phyloP scores from a whole-genome alignment of 2,797 vertebrate species.

The Sebastes itinus region DNA sequence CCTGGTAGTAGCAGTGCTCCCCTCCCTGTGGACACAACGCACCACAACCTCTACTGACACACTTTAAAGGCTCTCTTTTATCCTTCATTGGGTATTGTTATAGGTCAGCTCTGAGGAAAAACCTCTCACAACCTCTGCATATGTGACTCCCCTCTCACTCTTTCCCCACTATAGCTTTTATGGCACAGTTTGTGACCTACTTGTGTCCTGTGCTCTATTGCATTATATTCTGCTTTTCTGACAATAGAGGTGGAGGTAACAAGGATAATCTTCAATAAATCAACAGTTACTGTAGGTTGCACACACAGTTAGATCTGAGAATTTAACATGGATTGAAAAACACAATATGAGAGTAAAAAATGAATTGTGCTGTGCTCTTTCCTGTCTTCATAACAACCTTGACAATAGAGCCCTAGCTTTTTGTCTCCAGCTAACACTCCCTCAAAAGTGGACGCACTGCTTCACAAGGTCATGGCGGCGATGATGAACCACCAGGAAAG shows the following conservation, averaged over 20 bases:
- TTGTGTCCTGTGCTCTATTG: slow-evolving; percentile 38
- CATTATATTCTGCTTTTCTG: slow-evolving; percentile 32
- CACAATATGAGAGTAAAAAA: not conserved
- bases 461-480: not conserved
- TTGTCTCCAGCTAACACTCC: not conserved
- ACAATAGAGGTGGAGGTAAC: slow-evolving; percentile 46
- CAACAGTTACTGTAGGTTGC: slow-evolving; percentile 18
- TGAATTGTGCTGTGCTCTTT: not conserved
- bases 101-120: slow-evolving; percentile 2
- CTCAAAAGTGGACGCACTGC: not conserved
- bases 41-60: slow-evolving; percentile 20
- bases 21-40: slow-evolving; percentile 82
- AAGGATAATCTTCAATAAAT: slow-evolving; percentile 66
- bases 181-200: slow-evolving; percentile 67
- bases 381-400: slow-evolving; percentile 9
- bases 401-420: not conserved
- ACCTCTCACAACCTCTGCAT: not conserved
- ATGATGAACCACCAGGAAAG: slow-evolving; percentile 8
- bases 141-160: not conserved
- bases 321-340: slow-evolving; percentile 3
- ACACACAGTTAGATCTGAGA: slow-evolving; percentile 19
- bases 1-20: slow-evolving; percentile 99
- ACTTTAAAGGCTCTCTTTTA: slow-evolving; percentile 5
- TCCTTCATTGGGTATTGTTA: not conserved
- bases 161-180: not conserved